phyloP scores from a whole-genome alignment of 2,797 vertebrate genomes.

The Poeciliopsis turneri region DNA sequence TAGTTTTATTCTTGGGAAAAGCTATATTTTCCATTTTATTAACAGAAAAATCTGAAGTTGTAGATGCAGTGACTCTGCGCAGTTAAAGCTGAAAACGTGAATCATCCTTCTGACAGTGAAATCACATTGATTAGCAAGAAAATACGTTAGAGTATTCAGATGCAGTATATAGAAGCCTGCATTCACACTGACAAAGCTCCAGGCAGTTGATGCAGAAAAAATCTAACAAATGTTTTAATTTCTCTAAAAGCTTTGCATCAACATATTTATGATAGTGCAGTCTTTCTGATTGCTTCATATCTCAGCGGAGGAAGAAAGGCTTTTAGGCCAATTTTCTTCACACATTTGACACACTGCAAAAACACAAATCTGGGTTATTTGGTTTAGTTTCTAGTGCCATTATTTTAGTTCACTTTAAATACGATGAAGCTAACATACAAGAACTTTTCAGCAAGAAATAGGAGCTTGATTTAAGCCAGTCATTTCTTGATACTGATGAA shows the following conservation, averaged over 20 bases:
- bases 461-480: too few species aligned
- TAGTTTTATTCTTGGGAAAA: not conserved
- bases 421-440: too few species aligned
- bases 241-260: not conserved
- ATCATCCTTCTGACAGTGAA: slow-evolving; percentile 10
- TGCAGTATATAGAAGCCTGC: not conserved
- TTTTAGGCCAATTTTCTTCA: not conserved
- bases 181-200: not conserved
- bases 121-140: slow-evolving; percentile 27
- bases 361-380: too few species aligned
- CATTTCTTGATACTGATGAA: too few species aligned
- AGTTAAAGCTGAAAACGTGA: slow-evolving; percentile 9
- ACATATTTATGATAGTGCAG: not conserved
- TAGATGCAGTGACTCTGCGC: not conserved
- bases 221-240: not conserved
- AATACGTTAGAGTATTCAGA: not conserved
- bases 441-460: too few species aligned
- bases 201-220: slow-evolving; percentile 14
- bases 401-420: too few species aligned
- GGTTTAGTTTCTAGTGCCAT: too few species aligned
- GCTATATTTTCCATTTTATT: not conserved
- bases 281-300: not conserved
- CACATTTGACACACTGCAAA: not conserved
- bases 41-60: not conserved
- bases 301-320: not conserved